phyloP scores from a whole-genome alignment of 1,140 invertebrate genomes.

The Bursaphelenchus mucronatus region DNA sequence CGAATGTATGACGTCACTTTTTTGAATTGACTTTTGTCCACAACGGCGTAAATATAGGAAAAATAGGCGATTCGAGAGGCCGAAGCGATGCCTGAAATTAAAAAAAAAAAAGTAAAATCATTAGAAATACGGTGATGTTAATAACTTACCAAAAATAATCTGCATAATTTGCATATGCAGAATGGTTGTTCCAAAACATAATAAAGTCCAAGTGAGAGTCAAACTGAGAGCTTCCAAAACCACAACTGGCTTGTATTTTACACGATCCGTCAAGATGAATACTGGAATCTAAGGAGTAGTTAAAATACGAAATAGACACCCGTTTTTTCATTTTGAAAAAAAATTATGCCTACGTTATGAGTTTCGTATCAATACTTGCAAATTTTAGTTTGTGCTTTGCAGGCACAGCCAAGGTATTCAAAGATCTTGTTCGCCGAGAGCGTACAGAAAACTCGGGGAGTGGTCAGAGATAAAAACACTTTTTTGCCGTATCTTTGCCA shows the following conservation, averaged over 20 bases:
- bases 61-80: slow-evolving; percentile 84
- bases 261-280: slow-evolving; percentile 76
- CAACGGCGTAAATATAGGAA: slow-evolving; percentile 88
- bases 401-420: no score
- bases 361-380: no score
- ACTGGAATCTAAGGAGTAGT: slow-evolving; percentile 64
- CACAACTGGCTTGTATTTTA: slow-evolving; percentile 80
- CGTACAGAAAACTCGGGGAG: no score
- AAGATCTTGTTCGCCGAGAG: no score
- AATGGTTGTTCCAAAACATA: slow-evolving; percentile 64
- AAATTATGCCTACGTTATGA: no score
- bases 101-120: slow-evolving; percentile 1
- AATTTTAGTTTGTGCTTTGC: no score
- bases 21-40: slow-evolving; percentile 72
- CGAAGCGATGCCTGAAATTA: slow-evolving; percentile 70
- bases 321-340: no score
- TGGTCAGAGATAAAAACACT: no score
- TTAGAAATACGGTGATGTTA: no score
- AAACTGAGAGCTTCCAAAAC: slow-evolving; percentile 70
- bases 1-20: slow-evolving; percentile 74
- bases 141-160: slow-evolving; percentile 25
- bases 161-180: slow-evolving; percentile 59
- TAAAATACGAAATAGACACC: not conserved
- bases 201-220: slow-evolving; percentile 70
- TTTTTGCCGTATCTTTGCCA: no score